Evolutionary conservation across 2,888 invertebrate genomes (phyloP).

Genomic region (Marasmarcha lunaedactyla): DNA sequence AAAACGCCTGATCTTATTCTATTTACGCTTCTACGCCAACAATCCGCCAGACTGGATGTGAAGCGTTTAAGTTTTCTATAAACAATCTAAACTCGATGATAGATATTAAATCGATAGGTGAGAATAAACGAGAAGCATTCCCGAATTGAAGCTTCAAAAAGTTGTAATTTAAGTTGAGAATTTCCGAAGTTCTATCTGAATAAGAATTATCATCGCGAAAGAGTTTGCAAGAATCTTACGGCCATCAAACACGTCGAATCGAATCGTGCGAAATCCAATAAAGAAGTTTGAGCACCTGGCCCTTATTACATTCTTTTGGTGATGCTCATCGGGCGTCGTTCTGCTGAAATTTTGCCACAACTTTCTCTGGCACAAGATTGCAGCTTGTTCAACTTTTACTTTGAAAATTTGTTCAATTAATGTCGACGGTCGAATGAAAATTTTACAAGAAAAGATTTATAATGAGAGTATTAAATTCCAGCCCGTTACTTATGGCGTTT

Average conservation of each 20-base stretch:
- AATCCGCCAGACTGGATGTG: no score
- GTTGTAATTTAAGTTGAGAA: neutral
- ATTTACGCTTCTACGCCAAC: no score
- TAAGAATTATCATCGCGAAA: conserved; percentile 51
- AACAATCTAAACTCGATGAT: no score
- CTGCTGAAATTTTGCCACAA: conserved; percentile 47
- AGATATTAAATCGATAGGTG: no score
- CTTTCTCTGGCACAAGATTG: conserved; percentile 57
- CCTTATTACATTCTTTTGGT: conserved; percentile 67
- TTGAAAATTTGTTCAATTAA: conserved; percentile 59
- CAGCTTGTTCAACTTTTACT: conserved; percentile 61
- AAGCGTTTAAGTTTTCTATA: no score
- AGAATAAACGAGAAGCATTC: no score
- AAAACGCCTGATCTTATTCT: no score
- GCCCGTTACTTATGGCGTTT: conserved; percentile 20
- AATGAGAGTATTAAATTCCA: conserved; percentile 27
- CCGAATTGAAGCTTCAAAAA: neutral
- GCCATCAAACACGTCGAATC: conserved; percentile 61
- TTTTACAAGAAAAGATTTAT: conserved; percentile 40
- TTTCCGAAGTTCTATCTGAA: conserved; percentile 18
- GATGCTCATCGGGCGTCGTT: conserved; percentile 43
- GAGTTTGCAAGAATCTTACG: conserved; percentile 63
- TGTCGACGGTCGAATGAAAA: conserved; percentile 43
- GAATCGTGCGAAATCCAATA: conserved; percentile 69
- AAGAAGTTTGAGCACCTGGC: conserved; percentile 64